phyloP scores from a whole-genome alignment of 2,113 vertebrate genomes.

The Sylvilagus bachmani region DNA sequence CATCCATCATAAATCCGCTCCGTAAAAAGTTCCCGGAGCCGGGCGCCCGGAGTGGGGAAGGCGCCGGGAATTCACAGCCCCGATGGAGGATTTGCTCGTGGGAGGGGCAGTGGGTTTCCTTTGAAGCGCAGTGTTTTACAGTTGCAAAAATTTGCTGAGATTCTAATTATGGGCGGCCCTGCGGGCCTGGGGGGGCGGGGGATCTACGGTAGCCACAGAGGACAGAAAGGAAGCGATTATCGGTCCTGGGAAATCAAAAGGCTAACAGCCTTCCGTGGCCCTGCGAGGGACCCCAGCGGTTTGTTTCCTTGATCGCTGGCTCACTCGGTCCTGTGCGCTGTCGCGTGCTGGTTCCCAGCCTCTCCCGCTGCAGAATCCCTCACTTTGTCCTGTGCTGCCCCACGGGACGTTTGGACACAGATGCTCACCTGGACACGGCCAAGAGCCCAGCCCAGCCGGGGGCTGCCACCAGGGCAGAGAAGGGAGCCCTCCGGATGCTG shows the following conservation, averaged over 20 bases:
- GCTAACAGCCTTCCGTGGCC: conserved; percentile 56
- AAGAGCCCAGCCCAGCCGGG: not conserved
- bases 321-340: conserved; percentile 52
- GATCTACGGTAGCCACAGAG: conserved; percentile 73
- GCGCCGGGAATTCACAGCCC: conserved; percentile 80
- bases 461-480: too few relatives aligned
- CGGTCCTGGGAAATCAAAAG: conserved; percentile 53
- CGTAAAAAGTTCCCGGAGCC: conserved; percentile 89
- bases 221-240: conserved; percentile 70
- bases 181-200: not conserved
- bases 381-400: not conserved
- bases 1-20: conserved; percentile 92
- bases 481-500: rapidly evolving
- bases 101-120: conserved; percentile 84
- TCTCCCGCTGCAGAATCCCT: conserved; percentile 48
- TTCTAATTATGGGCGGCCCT: conserved; percentile 72
- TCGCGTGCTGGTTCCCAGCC: conserved; percentile 67
- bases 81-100: conserved; percentile 51
- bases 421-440: not conserved
- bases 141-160: conserved; percentile 84
- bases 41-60: conserved; percentile 86
- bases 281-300: conserved; percentile 18
- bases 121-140: conserved; percentile 82
- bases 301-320: not conserved
- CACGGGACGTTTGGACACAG: conserved; percentile 20